Percentiles rank a stretch among this genome's conserved stretches.
phyloP scores from a whole-genome alignment of 2,113 vertebrate genomes.

The Corythaeola cristata region DNA sequence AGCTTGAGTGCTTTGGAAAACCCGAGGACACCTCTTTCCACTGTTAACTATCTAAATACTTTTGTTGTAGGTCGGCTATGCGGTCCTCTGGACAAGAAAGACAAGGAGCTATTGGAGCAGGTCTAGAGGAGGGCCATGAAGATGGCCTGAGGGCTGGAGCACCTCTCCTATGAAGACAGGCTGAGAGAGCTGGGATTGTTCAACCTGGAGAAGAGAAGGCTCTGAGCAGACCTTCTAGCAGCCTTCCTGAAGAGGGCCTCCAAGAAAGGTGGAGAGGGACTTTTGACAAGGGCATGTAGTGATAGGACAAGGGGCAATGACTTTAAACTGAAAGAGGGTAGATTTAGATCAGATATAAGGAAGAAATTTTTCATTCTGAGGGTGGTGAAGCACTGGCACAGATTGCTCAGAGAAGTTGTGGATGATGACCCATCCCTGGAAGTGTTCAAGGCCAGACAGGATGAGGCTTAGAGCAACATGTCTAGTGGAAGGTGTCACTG shows the following conservation, averaged over 20 bases:
- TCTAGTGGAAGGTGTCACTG: background rate
- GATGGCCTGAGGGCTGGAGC: background rate
- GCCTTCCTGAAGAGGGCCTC: rapidly evolving
- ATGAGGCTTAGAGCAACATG: background rate
- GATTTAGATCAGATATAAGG: background rate
- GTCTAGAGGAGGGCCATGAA: background rate
- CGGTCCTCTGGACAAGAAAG: background rate
- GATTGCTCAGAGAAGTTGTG: background rate
- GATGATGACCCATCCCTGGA: too few species aligned
- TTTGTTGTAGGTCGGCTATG: background rate
- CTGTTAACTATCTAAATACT: background rate
- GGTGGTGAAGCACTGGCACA: background rate
- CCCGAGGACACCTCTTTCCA: background rate
- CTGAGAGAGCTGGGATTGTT: background rate
- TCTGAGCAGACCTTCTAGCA: rapidly evolving
- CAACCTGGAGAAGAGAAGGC: background rate
- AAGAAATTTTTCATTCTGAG: background rate
- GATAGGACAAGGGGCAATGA: rapidly evolving
- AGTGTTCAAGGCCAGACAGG: background rate
- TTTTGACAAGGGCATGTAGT: rapidly evolving
- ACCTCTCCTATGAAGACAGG: rapidly evolving
- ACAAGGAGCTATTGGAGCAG: rapidly evolving
- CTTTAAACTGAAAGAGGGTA: background rate
- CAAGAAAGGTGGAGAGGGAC: background rate
- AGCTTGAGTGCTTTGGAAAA: background rate